Evolutionary conservation across 2,113 vertebrate species (phyloP), one percentile per base, ranked within the genome.

Genomic region (Motacilla tschutschensis): DNA sequence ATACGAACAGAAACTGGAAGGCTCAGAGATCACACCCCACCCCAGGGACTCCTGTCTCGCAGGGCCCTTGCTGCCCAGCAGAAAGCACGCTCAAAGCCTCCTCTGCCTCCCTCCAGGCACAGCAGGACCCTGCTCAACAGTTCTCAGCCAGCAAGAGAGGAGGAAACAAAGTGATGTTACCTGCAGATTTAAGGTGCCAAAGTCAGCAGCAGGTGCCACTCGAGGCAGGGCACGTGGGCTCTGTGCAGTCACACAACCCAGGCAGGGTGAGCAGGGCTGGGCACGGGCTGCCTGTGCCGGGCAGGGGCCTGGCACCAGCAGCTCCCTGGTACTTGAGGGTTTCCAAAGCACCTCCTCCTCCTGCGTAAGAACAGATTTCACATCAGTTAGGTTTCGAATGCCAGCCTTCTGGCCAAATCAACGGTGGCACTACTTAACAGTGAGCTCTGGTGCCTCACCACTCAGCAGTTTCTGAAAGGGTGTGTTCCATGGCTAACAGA

Each of bases 261-360:
- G 18, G 14, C 33, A 6, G 17, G 46, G 36, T 7, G 4, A 64
- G 38, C 0, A 0, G 22, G 22, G 41, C 58, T 38, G 55, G 33
- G 21, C 46, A 57, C 1, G 0, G 40, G 19, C 67, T 82, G 40
- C 22, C 12, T 11, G 31, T 1, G 4, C 82, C 59, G 33, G n/a
- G 26, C 63, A 84, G 24, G 14, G 19, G 51, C 36, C 54, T 16
- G 8, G 20, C 36, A 44, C 31, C 50, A 50, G 3, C 24, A 24
- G 9, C 60, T 85, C 22, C 2, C 38, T n/a, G 11, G 2, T 54
- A 43, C 62, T 85, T 83, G 33, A 90, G 8, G 26, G 26, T 54
- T 90, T 54, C 81, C 81, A 16, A 3, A 54, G 91, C 87, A 88
- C 65, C 62, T 91, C 91, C 81, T 91, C 78, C 71, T 88, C 60